phyloP scores from a whole-genome alignment of 2,888 invertebrate species.

The Ditylenchus weischeri region DNA sequence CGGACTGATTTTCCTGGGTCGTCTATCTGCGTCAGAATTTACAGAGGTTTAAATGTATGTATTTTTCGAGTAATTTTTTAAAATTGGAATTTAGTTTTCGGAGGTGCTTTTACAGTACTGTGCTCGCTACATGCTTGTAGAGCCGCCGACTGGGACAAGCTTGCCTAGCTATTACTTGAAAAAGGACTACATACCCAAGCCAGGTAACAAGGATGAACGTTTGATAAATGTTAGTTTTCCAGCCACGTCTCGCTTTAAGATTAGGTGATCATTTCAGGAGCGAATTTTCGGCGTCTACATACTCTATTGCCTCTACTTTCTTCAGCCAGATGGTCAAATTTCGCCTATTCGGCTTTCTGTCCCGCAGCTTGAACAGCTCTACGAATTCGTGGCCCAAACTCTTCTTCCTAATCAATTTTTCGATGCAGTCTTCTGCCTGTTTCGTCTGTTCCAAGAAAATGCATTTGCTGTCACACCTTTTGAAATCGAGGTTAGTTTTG shows the following conservation, averaged over 20 bases:
- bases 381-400: not conserved
- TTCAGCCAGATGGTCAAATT: not conserved
- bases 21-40: slow-evolving; percentile 2
- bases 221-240: not conserved
- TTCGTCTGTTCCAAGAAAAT: slow-evolving; percentile 7
- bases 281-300: slow-evolving; percentile 8
- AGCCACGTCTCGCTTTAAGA: not conserved
- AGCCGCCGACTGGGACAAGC: not conserved
- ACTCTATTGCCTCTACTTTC: slow-evolving; percentile 10
- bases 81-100: not conserved
- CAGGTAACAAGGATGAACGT: not conserved
- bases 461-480: slow-evolving; percentile 9
- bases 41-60: not conserved
- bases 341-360: not conserved
- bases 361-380: not conserved
- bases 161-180: not conserved
- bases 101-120: slow-evolving; percentile 1
- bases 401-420: not conserved
- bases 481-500: not conserved
- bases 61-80: not conserved
- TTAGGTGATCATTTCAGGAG: slow-evolving; percentile 2
- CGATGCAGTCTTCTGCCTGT: slow-evolving; percentile 9
- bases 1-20: not conserved
- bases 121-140: not conserved
- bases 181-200: not conserved